These are phyloP conservation scores for Melanocharis versteri DNA, from an alignment of 2,113 vertebrate genomes.

Conservation along the genomic window DNA sequence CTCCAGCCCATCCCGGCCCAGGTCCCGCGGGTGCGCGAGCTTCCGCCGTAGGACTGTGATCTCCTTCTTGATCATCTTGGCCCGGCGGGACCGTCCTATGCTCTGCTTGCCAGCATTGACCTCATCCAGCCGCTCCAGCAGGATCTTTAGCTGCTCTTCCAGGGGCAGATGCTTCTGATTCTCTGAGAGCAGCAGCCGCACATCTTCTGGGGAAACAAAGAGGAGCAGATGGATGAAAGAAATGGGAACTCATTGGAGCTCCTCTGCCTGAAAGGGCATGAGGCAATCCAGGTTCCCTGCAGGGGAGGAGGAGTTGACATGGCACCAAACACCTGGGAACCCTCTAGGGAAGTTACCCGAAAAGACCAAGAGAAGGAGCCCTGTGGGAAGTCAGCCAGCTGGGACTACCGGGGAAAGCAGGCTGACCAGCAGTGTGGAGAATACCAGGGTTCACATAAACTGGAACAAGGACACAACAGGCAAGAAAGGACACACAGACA, in stretches of 20 bases:
- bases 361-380: neutral
- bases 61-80: conserved; percentile 96
- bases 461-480: neutral
- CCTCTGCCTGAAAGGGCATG: neutral
- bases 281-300: neutral
- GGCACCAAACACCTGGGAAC: neutral
- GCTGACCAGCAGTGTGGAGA: neutral
- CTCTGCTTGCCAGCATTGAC: conserved; percentile 90
- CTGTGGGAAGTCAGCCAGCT: neutral
- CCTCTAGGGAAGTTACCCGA: neutral
- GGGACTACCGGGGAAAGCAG: neutral
- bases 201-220: conserved; percentile 73
- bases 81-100: conserved; percentile 88
- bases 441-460: neutral
- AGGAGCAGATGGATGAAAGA: neutral
- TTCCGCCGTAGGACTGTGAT: conserved; percentile 92
- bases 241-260: neutral
- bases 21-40: conserved; percentile 88
- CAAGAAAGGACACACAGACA: neutral
- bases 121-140: conserved; percentile 86
- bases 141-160: conserved; percentile 91
- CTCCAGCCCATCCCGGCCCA: conserved; percentile 73
- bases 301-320: neutral
- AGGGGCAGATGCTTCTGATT: conserved; percentile 87
- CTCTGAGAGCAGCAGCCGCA: conserved; percentile 82